These are phyloP conservation scores for Halichoeres trimaculatus DNA, from an alignment of 2,113 vertebrate genomes.

Conservation along the genomic window DNA sequence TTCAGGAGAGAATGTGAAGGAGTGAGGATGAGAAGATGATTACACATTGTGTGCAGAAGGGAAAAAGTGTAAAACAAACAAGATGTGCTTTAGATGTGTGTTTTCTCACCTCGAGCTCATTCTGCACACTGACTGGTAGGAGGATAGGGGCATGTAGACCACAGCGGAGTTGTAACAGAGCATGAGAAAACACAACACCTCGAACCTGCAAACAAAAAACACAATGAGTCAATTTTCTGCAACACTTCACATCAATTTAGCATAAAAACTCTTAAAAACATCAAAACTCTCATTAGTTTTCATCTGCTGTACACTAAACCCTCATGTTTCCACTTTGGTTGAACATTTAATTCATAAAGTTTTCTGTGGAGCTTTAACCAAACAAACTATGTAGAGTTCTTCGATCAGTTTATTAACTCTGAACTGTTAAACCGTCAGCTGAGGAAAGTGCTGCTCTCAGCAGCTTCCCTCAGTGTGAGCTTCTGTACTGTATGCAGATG, in stretches of 20 bases:
- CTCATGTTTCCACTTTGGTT: not conserved
- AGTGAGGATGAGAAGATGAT: not conserved
- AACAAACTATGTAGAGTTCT: not conserved
- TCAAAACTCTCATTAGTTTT: not conserved
- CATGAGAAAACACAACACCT: constrained; percentile 98
- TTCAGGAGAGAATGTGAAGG: constrained; percentile 9
- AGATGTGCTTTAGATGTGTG: not conserved
- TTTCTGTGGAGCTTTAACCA: not conserved
- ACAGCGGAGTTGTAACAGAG: constrained; percentile 97
- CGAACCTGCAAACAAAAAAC: constrained; percentile 87
- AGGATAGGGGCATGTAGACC: constrained; percentile 96
- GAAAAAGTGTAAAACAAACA: not conserved
- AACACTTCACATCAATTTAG: not conserved
- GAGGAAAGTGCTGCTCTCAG: constrained; percentile 11
- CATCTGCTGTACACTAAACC: not conserved
- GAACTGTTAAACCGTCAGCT: constrained; percentile 24
- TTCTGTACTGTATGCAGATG: constrained; percentile 9
- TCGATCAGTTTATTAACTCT: constrained; percentile 34
- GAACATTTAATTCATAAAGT: not conserved
- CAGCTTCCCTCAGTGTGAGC: constrained; percentile 20
- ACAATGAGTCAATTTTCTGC: not conserved
- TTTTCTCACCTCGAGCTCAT: constrained; percentile 96
- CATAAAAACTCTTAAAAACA: not conserved
- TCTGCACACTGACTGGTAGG: constrained; percentile 94
- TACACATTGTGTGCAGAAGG: constrained; percentile 5